phyloP scores from a whole-genome alignment of 2,888 invertebrate species.

The Trichacis sp. region DNA sequence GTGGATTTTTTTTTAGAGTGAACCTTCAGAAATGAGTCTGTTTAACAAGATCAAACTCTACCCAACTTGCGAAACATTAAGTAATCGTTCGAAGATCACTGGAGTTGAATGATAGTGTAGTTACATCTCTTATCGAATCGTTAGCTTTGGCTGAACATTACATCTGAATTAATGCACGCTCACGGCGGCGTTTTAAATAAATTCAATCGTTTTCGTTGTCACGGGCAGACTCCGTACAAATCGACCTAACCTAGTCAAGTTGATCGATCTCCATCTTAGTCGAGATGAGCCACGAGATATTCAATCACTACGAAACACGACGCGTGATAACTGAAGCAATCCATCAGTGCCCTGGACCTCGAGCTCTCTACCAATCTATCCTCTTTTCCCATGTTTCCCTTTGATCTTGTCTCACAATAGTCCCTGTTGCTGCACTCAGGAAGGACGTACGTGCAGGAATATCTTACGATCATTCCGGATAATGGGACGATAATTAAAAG shows the following conservation, averaged over 20 bases:
- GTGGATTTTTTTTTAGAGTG: no score
- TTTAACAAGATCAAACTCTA: not conserved
- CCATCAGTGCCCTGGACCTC: conserved; percentile 48
- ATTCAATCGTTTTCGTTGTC: conserved; percentile 28
- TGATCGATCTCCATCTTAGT: conserved; percentile 61
- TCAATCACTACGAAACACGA: conserved; percentile 58
- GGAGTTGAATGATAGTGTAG: conserved; percentile 33
- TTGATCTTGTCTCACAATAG: conserved; percentile 39
- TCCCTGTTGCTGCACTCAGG: conserved; percentile 30
- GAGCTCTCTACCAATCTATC: conserved; percentile 29
- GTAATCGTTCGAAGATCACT: conserved; percentile 36
- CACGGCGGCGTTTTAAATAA: conserved; percentile 28
- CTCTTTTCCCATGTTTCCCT: conserved; percentile 37
- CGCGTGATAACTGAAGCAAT: conserved; percentile 56
- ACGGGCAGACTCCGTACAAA: conserved; percentile 46
- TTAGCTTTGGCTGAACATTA: conserved; percentile 24
- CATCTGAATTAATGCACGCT: conserved; percentile 32
- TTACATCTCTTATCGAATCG: conserved; percentile 38
- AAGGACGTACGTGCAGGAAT: conserved; percentile 22
- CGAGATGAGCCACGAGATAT: conserved; percentile 60
- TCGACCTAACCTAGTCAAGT: conserved; percentile 52
- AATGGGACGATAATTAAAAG: conserved; percentile 1
- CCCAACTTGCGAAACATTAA: conserved; percentile 23
- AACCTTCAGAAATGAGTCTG: not conserved
- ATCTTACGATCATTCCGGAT: not conserved